Percentiles rank a stretch among this genome's conserved stretches.
phyloP scores from a whole-genome alignment of 2,888 invertebrate species.

The Lepidocyrtinus sp. region DNA sequence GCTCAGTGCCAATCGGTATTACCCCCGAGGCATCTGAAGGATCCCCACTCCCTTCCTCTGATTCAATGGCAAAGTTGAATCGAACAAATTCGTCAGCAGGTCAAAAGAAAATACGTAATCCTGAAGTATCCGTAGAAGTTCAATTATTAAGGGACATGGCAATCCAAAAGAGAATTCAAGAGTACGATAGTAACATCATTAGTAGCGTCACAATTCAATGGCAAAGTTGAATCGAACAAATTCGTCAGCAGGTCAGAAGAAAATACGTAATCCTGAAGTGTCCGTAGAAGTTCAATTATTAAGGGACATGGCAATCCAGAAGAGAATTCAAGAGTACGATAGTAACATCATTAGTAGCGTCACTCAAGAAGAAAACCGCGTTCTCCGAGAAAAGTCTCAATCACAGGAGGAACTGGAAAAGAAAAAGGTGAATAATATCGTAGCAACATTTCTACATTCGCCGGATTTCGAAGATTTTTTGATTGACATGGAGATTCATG shows the following conservation, averaged over 20 bases:
- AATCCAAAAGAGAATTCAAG: constrained; percentile 58
- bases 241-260: constrained; percentile 32
- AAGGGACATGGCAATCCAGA: constrained; percentile 58
- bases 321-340: constrained; percentile 54
- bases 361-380: not conserved
- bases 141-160: constrained; percentile 57
- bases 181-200: constrained; percentile 44
- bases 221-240: too few species aligned
- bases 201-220: constrained; percentile 35
- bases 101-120: constrained; percentile 36
- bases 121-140: constrained; percentile 57
- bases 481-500: constrained; percentile 61
- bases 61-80: constrained; percentile 34
- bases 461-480: constrained; percentile 64
- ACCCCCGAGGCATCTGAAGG: constrained; percentile 23
- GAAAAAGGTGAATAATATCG: constrained; percentile 45
- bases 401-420: constrained; percentile 32
- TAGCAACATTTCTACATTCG: constrained; percentile 57
- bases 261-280: constrained; percentile 44
- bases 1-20: constrained; percentile 23
- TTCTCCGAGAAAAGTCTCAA: not conserved
- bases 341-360: constrained; percentile 43
- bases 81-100: constrained; percentile 47
- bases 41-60: constrained; percentile 11
- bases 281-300: constrained; percentile 56